Conservation (phyloP, 2,797 vertebrate genomes). For the Parambassis ranga region DNA sequence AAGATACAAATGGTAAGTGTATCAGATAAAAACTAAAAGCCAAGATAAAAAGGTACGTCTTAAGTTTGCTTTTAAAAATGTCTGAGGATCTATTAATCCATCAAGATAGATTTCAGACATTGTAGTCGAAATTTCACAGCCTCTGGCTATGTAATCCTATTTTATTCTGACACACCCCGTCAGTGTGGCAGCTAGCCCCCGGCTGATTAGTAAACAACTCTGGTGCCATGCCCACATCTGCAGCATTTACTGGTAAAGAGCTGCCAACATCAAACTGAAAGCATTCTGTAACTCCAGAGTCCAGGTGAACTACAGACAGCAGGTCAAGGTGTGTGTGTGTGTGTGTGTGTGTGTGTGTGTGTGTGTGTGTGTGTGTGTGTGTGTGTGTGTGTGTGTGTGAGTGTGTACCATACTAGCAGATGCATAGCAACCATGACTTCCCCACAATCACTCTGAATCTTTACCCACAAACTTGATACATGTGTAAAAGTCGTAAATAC, state of each 20-base stretch:
- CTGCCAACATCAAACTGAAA: background rate
- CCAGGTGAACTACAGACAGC: background rate
- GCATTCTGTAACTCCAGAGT: background rate
- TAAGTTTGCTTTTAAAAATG: no score
- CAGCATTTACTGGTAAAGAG: background rate
- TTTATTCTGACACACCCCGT: constrained; percentile 16
- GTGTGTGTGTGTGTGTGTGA: no score
- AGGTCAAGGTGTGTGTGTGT: background rate
- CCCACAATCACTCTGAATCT: background rate
- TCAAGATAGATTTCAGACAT: background rate
- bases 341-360: background rate
- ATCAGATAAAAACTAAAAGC: no score
- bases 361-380: background rate
- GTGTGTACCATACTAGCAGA: no score
- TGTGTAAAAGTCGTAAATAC: background rate
- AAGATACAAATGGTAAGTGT: no score
- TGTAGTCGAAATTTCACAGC: background rate
- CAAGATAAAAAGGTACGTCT: no score
- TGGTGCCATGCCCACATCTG: background rate
- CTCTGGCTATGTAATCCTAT: background rate
- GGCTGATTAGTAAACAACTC: background rate
- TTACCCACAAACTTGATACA: background rate
- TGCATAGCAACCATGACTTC: background rate
- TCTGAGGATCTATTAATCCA: background rate
- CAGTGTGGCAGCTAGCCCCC: background rate